Base-by-base conservation (phyloP, 2,797 vertebrate genomes). In the Fratercula arctica region DNA sequence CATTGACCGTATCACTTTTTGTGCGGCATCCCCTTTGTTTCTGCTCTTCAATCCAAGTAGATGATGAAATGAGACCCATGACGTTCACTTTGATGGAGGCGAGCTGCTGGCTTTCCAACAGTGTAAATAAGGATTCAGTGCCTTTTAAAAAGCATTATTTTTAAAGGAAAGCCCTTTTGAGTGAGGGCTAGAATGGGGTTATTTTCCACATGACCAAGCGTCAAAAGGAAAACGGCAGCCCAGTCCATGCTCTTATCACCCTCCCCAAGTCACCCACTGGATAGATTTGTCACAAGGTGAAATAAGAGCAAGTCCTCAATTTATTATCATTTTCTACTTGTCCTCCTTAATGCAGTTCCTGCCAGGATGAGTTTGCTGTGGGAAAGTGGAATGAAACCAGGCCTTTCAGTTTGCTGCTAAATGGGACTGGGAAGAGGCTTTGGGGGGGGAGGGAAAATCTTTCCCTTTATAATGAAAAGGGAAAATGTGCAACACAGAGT, bases 311-410 rank as follows among this genome's bases (percentile, higher is more conserved):
- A 95, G 57, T 81, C 82, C 87, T 90, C 89, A 45, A 95, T 95
- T 96, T 95, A 94, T 97, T 92, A 95, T 95, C 81, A 92, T 97
- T 92, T 96, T 93, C 93, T 93, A 57, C 90, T 95, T 48, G 76
- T 91, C 85, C 81, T 87, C 82, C 73, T 91, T 95, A 92, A 93
- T 87, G 96, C 75, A 89, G 92, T 1, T 89, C 84, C 96, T 97
- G 93, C 94, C 94, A 93, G 92, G 94, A 93, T 83, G 95, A 94
- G 92, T 97, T 97, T 97, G 94, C 90, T 95, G 92, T 96, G 96
- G 90, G 96, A 96, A 96, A 96, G 61, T 20, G 57, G 93, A 96
- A 92, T 85, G 92, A 96, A 97, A 95, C 94, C 94, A 93, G 92
- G 84, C 57, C 92, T 95, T 96, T 90, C 80, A 90, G 90, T 56